A percentile compares a stretch with the other conserved stretches of the same genome.
phyloP scores from a whole-genome alignment of 2,888 invertebrate genomes.

The Choristoneura rosaceana region DNA sequence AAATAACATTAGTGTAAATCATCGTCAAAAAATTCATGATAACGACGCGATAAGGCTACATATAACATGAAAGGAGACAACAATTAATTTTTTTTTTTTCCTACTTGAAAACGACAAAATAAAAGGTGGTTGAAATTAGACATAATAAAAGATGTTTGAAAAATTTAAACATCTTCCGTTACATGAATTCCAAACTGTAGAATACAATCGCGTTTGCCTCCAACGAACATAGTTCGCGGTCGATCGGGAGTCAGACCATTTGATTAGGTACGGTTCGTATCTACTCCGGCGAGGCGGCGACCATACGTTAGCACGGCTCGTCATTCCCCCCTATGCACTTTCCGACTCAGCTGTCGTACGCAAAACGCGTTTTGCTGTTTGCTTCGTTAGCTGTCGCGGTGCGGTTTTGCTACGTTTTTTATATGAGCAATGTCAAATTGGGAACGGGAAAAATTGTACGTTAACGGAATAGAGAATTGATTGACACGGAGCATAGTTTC shows the following conservation, averaged over 20 bases:
- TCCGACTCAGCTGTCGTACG: background rate
- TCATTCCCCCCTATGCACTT: constrained; percentile 19
- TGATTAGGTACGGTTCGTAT: constrained; percentile 3
- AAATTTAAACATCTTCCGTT: too few relatives aligned
- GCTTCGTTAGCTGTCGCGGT: constrained; percentile 68
- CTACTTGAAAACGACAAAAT: too few relatives aligned
- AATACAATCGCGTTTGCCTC: background rate
- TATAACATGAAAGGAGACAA: too few relatives aligned
- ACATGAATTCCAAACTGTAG: too few relatives aligned
- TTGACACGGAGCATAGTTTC: constrained; percentile 9
- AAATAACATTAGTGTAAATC: too few relatives aligned
- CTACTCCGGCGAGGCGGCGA: too few relatives aligned
- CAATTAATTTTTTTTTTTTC: too few relatives aligned
- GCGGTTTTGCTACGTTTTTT: constrained; percentile 44
- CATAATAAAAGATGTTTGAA: too few relatives aligned
- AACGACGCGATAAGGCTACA: too few relatives aligned
- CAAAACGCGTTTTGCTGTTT: constrained; percentile 66
- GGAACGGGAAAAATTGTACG: constrained; percentile 15
- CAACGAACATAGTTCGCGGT: background rate
- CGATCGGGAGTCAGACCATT: constrained; percentile 11
- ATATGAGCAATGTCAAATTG: constrained; percentile 18
- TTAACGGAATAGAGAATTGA: constrained; percentile 18
- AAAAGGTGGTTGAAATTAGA: too few relatives aligned
- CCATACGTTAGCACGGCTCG: background rate
- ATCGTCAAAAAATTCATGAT: too few relatives aligned